phyloP scores from a whole-genome alignment of 2,113 vertebrate genomes.

The Gallinago paraguaiae region DNA sequence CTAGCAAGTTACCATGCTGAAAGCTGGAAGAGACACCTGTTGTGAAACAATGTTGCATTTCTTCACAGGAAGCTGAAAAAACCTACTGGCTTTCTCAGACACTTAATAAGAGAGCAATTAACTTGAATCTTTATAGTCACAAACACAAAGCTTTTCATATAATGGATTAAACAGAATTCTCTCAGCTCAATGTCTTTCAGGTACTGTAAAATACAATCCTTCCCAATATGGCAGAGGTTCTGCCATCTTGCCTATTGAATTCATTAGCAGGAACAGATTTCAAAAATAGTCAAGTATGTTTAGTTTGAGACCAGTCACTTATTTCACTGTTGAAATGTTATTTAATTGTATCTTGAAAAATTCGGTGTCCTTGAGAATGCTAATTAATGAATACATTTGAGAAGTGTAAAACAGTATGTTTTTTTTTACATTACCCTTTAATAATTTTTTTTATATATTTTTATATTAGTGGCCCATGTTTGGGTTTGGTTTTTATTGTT shows the following conservation, averaged over 20 bases:
- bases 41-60: background rate
- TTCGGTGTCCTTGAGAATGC: background rate
- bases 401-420: background rate
- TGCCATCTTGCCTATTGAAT: background rate
- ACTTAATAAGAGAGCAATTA: background rate
- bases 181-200: background rate
- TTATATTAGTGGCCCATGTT: background rate
- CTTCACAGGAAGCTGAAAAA: background rate
- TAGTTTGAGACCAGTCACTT: background rate
- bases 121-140: background rate
- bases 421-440: background rate
- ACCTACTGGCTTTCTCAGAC: background rate
- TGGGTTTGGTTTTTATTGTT: background rate
- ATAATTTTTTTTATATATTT: background rate
- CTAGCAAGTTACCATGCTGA: background rate
- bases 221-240: background rate
- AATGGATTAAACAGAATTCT: background rate
- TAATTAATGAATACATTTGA: accelerated
- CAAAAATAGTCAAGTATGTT: background rate
- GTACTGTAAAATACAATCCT: background rate
- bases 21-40: background rate
- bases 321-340: background rate
- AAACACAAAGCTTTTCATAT: background rate
- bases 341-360: background rate
- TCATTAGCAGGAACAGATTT: background rate